Conservation (phyloP, 2,888 invertebrate species). For the Epistrophella euchroma region DNA sequence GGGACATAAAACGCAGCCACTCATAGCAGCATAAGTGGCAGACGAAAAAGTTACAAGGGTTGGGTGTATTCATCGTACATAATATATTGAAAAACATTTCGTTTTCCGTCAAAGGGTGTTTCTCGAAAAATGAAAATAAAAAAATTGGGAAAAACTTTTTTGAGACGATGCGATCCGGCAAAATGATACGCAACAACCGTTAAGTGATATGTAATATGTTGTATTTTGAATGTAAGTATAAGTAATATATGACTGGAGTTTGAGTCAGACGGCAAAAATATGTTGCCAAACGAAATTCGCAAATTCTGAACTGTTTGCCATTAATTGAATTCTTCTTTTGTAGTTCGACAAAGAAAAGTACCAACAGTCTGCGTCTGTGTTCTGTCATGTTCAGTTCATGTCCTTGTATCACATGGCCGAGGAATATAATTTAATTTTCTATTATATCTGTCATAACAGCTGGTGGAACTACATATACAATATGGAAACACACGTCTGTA, state of each 20-base stretch:
- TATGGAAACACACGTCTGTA: neutral
- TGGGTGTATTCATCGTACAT: too few species aligned
- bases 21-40: conserved; percentile 43
- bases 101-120: neutral
- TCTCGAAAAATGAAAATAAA: neutral
- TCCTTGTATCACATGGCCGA: neutral
- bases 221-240: neutral
- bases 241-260: neutral
- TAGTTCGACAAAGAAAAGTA: neutral
- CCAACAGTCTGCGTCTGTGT: neutral
- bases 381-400: conserved; percentile 7
- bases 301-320: neutral
- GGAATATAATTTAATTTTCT: conserved; percentile 20
- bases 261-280: conserved; percentile 5
- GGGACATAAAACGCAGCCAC: conserved; percentile 70
- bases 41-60: conserved; percentile 49
- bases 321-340: conserved; percentile 32
- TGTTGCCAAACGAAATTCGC: conserved; percentile 15
- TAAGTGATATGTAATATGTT: conserved; percentile 19
- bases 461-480: conserved; percentile 1
- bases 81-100: conserved; percentile 57
- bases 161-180: neutral
- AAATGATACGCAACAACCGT: conserved; percentile 18
- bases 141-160: neutral
- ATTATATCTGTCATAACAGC: conserved; percentile 1